A percentile compares a stretch with the other conserved stretches of the same genome.
These are phyloP conservation scores for Carposina sasakii DNA, from an alignment of 1,140 invertebrate species.

Conservation along the genomic window DNA sequence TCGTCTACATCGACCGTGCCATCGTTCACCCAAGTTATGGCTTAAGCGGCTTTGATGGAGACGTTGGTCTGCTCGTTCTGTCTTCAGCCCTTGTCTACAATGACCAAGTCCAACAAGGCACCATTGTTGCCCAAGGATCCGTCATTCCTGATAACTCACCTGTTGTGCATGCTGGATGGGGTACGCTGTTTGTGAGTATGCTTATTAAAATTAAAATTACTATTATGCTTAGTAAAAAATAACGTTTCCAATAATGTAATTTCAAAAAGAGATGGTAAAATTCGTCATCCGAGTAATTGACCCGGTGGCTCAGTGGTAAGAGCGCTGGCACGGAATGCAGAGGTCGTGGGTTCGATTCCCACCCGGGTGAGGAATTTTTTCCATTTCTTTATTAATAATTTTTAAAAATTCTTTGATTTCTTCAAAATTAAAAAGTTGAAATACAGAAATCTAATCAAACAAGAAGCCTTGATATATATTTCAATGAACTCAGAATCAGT, in stretches of 20 bases:
- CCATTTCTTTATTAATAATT: too few species aligned
- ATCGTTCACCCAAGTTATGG: slow-evolving; percentile 32
- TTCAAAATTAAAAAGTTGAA: too few species aligned
- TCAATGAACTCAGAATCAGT: neutral
- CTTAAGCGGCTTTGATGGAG: slow-evolving; percentile 19
- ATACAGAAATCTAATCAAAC: too few species aligned
- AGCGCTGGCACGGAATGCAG: too few species aligned
- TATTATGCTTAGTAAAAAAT: neutral
- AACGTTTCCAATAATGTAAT: slow-evolving; percentile 79
- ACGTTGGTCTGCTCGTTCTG: slow-evolving; percentile 32
- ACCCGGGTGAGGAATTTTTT: too few species aligned
- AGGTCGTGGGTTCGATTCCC: too few species aligned
- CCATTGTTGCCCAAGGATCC: slow-evolving; percentile 20
- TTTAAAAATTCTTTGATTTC: too few species aligned
- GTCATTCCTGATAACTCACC: slow-evolving; percentile 25
- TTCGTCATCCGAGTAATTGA: too few species aligned
- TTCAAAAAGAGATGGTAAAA: too few species aligned
- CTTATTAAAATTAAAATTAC: slow-evolving; percentile 18
- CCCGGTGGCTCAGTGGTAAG: too few species aligned
- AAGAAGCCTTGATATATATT: slow-evolving; percentile 65
- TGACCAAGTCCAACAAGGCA: slow-evolving; percentile 17
- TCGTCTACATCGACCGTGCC: slow-evolving; percentile 14
- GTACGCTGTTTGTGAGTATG: slow-evolving; percentile 10
- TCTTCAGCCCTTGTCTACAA: slow-evolving; percentile 9
- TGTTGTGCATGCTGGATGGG: slow-evolving; percentile 37